Base-by-base conservation (phyloP, 2,888 invertebrate genomes). In the Endomychus coccineus region DNA sequence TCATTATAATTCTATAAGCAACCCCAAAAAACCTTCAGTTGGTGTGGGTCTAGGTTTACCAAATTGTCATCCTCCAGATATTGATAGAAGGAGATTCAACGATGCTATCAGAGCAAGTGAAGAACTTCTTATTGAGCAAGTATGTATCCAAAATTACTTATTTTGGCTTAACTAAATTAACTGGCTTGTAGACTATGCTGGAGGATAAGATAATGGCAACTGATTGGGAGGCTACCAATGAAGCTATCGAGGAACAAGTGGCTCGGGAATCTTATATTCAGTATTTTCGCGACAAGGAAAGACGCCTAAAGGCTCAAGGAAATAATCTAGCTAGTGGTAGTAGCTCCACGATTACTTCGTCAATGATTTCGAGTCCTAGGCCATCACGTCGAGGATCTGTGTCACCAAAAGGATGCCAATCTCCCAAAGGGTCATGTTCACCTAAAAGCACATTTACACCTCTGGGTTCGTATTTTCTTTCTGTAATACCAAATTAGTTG, bases 141-240 rank as follows among this genome's bases (percentile, higher is more conserved):
- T 80, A 56, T 12, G 23, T 22, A 23, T 10, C 6, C n/a, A 5
- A 13, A 10, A 3, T 13, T 16, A 13, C 13, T 17, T 16, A 19
- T 19, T 5, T 6, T 19, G 7, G 7, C 19, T 19, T 19, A 19
- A 13, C 11, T 27, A 10, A 10, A 13, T 5, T 12, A 6, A 12
- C 4, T 13, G 1, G 6, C 48, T 45, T 55, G 1, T 45, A 85
- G 80, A 81, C 87, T 1, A 91, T 91, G 89, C 70, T 91, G 51
- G 84, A 90, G 63, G 90, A 91, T 61, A 91, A 91, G 61, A 64
- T 90, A 28, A 77, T 81, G 53, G 88, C 88, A 42, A 88, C 89
- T 4, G 90, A 91, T 64, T 89, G 87, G 86, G 89, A 91, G 62
- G 83, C 89, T 5, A 91, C 90, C 1, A 87, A 87, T 59, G 87